Evolutionary conservation across 2,113 vertebrate species (phyloP), one percentile per base, ranked within the genome.

Genomic region (Ceyx cyanopectus): DNA sequence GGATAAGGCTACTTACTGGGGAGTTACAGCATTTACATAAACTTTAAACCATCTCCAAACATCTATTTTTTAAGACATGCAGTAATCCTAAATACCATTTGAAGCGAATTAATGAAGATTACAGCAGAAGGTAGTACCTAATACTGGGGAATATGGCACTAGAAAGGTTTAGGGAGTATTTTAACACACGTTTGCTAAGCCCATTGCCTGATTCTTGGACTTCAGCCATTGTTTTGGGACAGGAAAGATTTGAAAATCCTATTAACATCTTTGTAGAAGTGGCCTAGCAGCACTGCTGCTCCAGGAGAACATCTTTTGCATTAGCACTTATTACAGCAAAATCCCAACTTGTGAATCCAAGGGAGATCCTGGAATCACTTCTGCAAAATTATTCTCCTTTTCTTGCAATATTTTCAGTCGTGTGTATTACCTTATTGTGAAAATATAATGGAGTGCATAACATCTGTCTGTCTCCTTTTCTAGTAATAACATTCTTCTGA

Each of bases 251-350:
- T 48, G 37, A 81, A 92, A 96, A 94, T 94, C 85, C 82, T 68
- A 94, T 94, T 94, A 92, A 63, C 14, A 27, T 83, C 73, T 86
- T 81, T 91, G 61, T 65, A 73, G 75, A 91, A 83, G 19, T 57
- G 72, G 32, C 67, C 56, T 91, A 84, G 63, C 51, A 89, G 34
- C 23, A 74, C 14, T 83, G 72, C 89, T 65, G 43, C 72, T 62
- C 27, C 21, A 78, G 65, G 65, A 82, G 34, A 94, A 92, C 76
- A 20, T 56, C 34, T 86, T 91, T 88, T 94, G 61, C 56, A 81
- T 96, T 94, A 94, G 78, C 95, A 96, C 87, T 94, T 96, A 91
- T 95, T 95, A 94, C 61, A 94, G 93, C 57, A 92, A 88, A 92
- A 95, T 75, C 76, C 69, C 19, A 86, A 90, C 91, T 92, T 96